These are phyloP conservation scores for Syngnathus typhle DNA, from an alignment of 2,113 vertebrate genomes.

Conservation along the genomic window DNA sequence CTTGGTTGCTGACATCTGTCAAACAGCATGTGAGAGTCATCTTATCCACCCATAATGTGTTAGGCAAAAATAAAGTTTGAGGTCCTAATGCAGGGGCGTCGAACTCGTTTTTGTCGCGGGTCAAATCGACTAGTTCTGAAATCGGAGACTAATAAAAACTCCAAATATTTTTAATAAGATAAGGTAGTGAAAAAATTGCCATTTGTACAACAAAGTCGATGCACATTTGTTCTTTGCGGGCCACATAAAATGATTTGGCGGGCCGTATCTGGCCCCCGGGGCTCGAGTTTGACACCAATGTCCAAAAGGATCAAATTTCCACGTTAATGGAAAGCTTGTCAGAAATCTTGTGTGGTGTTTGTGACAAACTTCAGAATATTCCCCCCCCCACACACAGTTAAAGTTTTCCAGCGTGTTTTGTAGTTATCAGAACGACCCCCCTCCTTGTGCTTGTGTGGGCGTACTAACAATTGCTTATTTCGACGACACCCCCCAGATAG, in stretches of 20 bases:
- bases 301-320: background rate
- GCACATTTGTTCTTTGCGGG: no score
- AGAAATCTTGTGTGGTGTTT: background rate
- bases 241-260: no score
- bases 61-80: slow-evolving; percentile 75
- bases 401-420: background rate
- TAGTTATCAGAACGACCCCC: background rate
- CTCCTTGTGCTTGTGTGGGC: background rate
- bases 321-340: background rate
- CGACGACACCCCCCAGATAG: slow-evolving; percentile 47
- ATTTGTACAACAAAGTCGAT: no score
- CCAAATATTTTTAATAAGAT: no score
- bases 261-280: no score
- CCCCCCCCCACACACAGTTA: background rate
- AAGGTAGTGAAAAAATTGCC: no score
- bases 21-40: slow-evolving; percentile 82
- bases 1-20: slow-evolving; percentile 80
- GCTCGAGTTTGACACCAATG: background rate
- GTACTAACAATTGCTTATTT: slow-evolving; percentile 40
- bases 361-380: background rate
- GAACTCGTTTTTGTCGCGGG: no score
- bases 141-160: no score
- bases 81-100: slow-evolving; percentile 72
- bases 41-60: slow-evolving; percentile 82
- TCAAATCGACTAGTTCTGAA: no score